phyloP scores from a whole-genome alignment of 2,888 invertebrate species.

The Nematopogon swammerdamellus region DNA sequence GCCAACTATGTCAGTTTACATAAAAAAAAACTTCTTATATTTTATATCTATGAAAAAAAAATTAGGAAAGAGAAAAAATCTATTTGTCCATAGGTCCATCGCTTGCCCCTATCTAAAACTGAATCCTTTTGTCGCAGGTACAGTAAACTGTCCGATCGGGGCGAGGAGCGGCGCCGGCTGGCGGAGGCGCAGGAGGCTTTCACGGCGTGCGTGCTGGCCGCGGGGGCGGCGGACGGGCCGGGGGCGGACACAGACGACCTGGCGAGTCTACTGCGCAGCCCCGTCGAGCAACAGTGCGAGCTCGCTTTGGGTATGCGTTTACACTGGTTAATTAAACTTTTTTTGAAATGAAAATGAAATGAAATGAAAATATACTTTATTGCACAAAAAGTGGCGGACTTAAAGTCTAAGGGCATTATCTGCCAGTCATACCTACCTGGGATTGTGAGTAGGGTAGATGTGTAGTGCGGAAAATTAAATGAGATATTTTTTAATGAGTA shows the following conservation, averaged over 20 bases:
- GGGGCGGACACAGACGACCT: constrained; percentile 22
- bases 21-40: too few relatives aligned
- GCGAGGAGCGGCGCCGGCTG: constrained; percentile 34
- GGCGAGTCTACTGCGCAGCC: constrained; percentile 30
- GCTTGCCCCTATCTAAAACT: background rate
- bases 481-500: too few relatives aligned
- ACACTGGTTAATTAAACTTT: background rate
- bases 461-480: too few relatives aligned
- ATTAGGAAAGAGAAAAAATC: too few relatives aligned
- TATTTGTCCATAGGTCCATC: too few relatives aligned
- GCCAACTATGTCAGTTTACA: too few relatives aligned
- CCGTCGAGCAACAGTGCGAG: constrained; percentile 44
- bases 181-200: constrained; percentile 45
- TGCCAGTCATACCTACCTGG: too few relatives aligned
- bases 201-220: constrained; percentile 31
- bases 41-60: background rate
- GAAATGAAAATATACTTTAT: too few relatives aligned
- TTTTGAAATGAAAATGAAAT: too few relatives aligned
- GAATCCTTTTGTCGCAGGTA: constrained; percentile 27
- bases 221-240: constrained; percentile 18
- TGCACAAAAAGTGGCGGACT: too few relatives aligned
- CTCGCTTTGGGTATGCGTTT: constrained; percentile 33
- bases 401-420: too few relatives aligned
- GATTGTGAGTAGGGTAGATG: too few relatives aligned
- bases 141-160: constrained; percentile 35